Evolutionary conservation across 2,797 vertebrate genomes (phyloP).

Genomic region (Tauraco hartlaubi): DNA sequence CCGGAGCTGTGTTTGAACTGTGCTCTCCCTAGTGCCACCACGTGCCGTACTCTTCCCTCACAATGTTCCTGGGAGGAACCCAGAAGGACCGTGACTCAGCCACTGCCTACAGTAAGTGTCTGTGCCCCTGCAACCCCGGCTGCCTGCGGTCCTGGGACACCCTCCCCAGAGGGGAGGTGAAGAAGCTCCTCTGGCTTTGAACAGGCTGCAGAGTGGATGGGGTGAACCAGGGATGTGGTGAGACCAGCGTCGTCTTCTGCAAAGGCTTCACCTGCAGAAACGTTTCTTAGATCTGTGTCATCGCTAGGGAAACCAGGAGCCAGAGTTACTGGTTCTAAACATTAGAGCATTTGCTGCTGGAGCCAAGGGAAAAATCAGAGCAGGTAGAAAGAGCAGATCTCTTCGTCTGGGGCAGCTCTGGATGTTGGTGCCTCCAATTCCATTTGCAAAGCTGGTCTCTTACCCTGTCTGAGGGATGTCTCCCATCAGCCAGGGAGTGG

Average conservation of each 20-base stretch:
- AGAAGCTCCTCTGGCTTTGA: neutral
- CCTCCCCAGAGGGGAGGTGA: neutral
- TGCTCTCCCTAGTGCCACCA: conserved; percentile 80
- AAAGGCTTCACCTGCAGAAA: neutral
- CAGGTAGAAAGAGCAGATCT: neutral
- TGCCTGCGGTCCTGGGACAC: neutral
- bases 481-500: neutral
- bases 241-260: neutral
- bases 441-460: neutral
- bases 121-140: fast-evolving
- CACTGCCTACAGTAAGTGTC: conserved; percentile 83
- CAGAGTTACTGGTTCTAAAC: neutral
- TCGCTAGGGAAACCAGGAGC: neutral
- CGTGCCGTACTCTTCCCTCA: conserved; percentile 83
- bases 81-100: conserved; percentile 84
- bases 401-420: neutral
- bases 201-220: neutral
- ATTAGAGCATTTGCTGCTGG: neutral
- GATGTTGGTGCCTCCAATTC: neutral
- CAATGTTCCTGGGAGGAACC: conserved; percentile 85
- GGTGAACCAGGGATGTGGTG: neutral
- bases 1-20: neutral
- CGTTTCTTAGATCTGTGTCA: neutral
- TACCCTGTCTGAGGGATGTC: neutral
- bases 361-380: neutral